Evolutionary conservation across 2,113 vertebrate genomes (phyloP).

Genomic region (Lasiurus borealis): DNA sequence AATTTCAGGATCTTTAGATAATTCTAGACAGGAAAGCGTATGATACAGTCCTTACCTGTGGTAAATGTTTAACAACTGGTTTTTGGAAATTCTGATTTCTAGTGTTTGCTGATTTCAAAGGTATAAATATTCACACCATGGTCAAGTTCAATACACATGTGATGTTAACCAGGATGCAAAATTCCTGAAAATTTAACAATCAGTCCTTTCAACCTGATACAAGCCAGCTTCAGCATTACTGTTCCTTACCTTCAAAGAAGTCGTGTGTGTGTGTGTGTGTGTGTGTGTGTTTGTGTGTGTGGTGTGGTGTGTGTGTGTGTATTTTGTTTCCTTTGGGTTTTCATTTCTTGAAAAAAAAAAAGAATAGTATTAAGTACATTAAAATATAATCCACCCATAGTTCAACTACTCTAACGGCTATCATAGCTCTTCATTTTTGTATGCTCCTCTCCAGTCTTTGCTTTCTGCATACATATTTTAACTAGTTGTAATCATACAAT

Average conservation of each 20-base stretch:
- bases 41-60: neutral
- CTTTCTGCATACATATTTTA: neutral
- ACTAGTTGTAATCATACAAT: neutral
- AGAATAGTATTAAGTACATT: conserved; percentile 27
- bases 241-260: neutral
- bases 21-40: neutral
- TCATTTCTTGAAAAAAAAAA: conserved; percentile 39
- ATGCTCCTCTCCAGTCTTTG: neutral
- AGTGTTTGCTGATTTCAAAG: conserved; percentile 10
- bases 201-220: neutral
- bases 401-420: conserved; percentile 2
- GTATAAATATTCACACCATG: neutral
- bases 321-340: neutral
- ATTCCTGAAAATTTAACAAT: too few species aligned
- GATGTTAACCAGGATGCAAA: conserved; percentile 27
- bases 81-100: neutral
- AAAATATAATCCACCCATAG: neutral
- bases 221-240: neutral
- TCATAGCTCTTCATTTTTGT: conserved; percentile 30
- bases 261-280: neutral
- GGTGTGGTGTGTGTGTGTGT: neutral
- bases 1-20: too few species aligned
- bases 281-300: too few species aligned
- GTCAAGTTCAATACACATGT: neutral
- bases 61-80: neutral